A percentile compares a stretch with the other conserved stretches of the same genome.
These are phyloP conservation scores for Channa striata DNA, from an alignment of 2,797 vertebrate genomes.

Conservation along the genomic window DNA sequence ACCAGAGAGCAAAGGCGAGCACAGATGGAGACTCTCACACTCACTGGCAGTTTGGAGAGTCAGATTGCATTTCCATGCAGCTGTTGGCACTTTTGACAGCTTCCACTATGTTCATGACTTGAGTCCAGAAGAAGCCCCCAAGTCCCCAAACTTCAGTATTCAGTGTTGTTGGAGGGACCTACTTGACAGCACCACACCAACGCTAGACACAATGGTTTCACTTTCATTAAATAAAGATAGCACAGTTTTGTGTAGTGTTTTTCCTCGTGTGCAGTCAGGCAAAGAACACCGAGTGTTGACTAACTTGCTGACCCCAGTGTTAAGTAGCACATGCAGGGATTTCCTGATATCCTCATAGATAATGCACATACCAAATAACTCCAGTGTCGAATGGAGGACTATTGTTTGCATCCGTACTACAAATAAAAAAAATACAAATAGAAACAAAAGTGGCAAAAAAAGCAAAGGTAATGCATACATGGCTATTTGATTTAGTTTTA, in stretches of 20 bases:
- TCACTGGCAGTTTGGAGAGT: slow-evolving; percentile 45
- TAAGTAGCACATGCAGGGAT: neutral
- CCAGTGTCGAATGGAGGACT: too few relatives aligned
- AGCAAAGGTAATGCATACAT: too few relatives aligned
- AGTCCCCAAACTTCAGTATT: slow-evolving; percentile 53
- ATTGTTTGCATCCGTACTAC: neutral
- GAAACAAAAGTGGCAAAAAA: too few relatives aligned
- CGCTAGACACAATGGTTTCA: slow-evolving; percentile 36
- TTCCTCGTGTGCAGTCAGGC: slow-evolving; percentile 1
- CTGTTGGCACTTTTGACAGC: slow-evolving; percentile 69
- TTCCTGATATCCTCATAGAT: neutral
- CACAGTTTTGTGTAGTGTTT: slow-evolving; percentile 23
- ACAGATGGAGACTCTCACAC: slow-evolving; percentile 35
- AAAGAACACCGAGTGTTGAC: slow-evolving; percentile 26
- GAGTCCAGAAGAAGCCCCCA: slow-evolving; percentile 59
- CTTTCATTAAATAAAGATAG: slow-evolving; percentile 52
- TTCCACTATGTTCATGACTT: slow-evolving; percentile 62
- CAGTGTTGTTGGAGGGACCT: slow-evolving; percentile 47
- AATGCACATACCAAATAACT: too few relatives aligned
- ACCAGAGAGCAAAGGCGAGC: slow-evolving; percentile 32
- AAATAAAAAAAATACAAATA: too few relatives aligned
- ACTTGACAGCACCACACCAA: slow-evolving; percentile 49
- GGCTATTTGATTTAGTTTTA: too few relatives aligned
- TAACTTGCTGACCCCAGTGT: slow-evolving; percentile 25
- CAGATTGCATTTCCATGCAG: slow-evolving; percentile 51